phyloP scores from a whole-genome alignment of 2,797 vertebrate genomes.

The Sitta carolinensis region DNA sequence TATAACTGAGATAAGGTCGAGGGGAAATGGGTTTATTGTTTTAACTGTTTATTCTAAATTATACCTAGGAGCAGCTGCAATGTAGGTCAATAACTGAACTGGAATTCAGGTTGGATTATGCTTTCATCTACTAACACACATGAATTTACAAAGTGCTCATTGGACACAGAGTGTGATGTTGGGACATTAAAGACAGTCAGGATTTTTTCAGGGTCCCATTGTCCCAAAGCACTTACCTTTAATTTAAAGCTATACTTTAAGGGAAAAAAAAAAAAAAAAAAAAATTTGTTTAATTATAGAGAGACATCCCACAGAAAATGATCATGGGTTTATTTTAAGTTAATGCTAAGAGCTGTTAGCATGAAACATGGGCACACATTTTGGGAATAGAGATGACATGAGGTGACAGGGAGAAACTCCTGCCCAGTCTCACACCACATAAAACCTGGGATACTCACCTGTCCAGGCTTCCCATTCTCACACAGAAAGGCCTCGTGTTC shows the following conservation, averaged over 20 bases:
- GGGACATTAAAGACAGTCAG: not conserved
- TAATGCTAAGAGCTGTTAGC: not conserved
- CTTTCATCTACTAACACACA: not conserved
- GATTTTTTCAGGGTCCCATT: not conserved
- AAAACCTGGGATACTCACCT: constrained; percentile 81
- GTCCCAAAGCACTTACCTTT: not conserved
- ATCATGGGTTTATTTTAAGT: not conserved
- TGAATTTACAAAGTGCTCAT: not conserved
- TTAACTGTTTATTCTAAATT: not conserved
- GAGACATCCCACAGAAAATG: not conserved
- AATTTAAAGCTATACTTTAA: not conserved
- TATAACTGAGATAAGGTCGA: not conserved
- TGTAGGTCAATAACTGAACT: not conserved
- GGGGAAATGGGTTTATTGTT: not conserved
- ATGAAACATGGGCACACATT: not conserved
- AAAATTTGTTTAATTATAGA: rapidly evolving
- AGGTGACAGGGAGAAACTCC: not conserved
- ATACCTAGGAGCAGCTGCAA: not conserved
- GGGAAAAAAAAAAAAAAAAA: not conserved
- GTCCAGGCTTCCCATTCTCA: constrained; percentile 96
- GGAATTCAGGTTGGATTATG: not conserved
- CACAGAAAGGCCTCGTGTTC: constrained; percentile 95
- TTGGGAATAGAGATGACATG: not conserved
- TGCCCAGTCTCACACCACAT: not conserved
- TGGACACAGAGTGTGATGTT: not conserved